Percentiles rank a stretch among this genome's conserved stretches.
Conservation (phyloP, 2,113 vertebrate genomes). For the Fregata magnificens region DNA sequence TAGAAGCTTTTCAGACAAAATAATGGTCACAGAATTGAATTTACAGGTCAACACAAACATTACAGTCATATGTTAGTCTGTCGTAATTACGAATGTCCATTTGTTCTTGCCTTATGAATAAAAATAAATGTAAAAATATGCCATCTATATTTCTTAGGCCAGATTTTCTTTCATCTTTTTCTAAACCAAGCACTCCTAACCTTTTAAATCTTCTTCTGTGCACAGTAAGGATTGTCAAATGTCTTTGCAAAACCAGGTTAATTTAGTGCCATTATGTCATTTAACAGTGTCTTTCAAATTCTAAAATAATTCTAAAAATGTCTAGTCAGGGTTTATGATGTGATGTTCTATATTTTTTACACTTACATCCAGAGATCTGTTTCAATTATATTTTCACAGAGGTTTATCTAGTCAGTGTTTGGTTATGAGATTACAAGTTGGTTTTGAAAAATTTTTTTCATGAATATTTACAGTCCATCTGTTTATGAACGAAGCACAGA, state of each 20-base stretch:
- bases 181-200: background rate
- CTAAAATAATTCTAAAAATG: background rate
- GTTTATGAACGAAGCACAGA: background rate
- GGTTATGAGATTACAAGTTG: background rate
- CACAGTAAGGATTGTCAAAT: background rate
- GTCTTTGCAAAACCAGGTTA: background rate
- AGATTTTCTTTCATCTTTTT: background rate
- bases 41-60: background rate
- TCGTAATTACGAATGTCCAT: background rate
- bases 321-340: background rate
- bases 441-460: background rate
- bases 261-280: background rate
- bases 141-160: background rate
- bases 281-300: background rate
- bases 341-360: background rate
- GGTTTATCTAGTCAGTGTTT: background rate
- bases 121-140: background rate
- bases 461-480: slow-evolving; percentile 12
- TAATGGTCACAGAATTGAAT: background rate
- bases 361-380: background rate
- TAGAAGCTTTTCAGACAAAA: background rate
- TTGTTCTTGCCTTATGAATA: background rate
- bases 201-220: background rate
- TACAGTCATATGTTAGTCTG: background rate
- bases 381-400: background rate